Conservation (phyloP, 2,888 invertebrate species). For the Phragmatobia fuliginosa region DNA sequence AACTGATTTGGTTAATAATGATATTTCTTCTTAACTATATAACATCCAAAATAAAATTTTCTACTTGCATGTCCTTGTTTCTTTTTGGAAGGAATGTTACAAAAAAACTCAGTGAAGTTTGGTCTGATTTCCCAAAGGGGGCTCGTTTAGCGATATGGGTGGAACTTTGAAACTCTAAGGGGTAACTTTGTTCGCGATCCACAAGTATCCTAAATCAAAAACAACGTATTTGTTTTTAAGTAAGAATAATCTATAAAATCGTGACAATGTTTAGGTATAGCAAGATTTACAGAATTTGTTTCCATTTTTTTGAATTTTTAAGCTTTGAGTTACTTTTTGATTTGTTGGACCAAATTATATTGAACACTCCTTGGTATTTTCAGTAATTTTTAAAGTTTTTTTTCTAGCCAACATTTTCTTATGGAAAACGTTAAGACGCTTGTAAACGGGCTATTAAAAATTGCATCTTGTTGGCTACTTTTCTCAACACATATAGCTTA, state of each 20-base stretch:
- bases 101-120: conserved; percentile 35
- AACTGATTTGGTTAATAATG: not conserved
- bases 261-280: not conserved
- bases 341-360: not conserved
- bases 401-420: conserved; percentile 10
- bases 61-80: conserved; percentile 24
- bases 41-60: not conserved
- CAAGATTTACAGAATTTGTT: too few species aligned
- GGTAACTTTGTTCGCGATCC: conserved; percentile 37
- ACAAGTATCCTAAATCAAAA: conserved; percentile 40
- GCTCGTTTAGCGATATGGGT: conserved; percentile 36
- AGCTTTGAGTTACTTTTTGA: not conserved
- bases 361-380: not conserved
- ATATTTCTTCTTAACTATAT: not conserved
- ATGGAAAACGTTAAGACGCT: too few species aligned
- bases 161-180: conserved; percentile 21
- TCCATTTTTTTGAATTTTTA: too few species aligned
- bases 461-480: too few species aligned
- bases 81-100: conserved; percentile 31
- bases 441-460: too few species aligned
- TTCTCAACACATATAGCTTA: too few species aligned
- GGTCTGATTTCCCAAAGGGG: conserved; percentile 48
- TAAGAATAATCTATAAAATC: not conserved
- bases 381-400: too few species aligned
- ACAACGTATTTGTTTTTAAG: conserved; percentile 41